Conservation (phyloP, 2,888 invertebrate genomes). For the Erannis defoliaria region DNA sequence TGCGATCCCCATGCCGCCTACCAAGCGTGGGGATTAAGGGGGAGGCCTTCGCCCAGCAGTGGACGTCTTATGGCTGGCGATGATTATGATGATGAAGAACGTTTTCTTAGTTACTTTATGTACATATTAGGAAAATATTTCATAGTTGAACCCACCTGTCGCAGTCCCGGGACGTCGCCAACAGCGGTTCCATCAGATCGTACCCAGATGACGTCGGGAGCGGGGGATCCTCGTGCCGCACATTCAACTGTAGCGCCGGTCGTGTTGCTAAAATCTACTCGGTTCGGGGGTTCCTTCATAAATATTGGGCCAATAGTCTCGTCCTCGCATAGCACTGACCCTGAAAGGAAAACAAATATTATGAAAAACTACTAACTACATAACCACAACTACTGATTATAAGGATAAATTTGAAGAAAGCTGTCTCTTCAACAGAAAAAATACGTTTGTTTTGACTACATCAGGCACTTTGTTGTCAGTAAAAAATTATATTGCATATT, state of each 20-base stretch:
- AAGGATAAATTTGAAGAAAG: neutral
- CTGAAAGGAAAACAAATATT: slow-evolving; percentile 51
- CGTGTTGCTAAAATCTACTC: slow-evolving; percentile 97
- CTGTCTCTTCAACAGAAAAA: neutral
- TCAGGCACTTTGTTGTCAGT: no score
- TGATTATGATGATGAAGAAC: no score
- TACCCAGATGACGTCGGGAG: slow-evolving; percentile 97
- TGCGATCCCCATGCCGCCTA: no score
- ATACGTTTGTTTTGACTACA: no score
- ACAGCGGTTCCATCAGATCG: slow-evolving; percentile 96
- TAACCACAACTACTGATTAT: neutral
- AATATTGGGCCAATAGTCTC: slow-evolving; percentile 96
- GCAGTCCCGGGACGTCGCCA: slow-evolving; percentile 95
- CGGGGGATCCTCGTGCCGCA: slow-evolving; percentile 95
- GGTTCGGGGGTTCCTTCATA: slow-evolving; percentile 95
- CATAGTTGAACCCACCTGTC: slow-evolving; percentile 87
- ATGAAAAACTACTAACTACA: no score
- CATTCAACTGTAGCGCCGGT: slow-evolving; percentile 97
- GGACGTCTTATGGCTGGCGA: no score
- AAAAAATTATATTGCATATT: no score
- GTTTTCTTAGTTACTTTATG: no score
- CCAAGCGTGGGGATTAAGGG: no score
- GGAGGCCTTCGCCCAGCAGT: no score
- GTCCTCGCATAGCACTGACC: slow-evolving; percentile 88
- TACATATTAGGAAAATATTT: neutral